Conservation (phyloP, 64 coral and sea anemone genomes). For the Dendronephthya gigantea region DNA sequence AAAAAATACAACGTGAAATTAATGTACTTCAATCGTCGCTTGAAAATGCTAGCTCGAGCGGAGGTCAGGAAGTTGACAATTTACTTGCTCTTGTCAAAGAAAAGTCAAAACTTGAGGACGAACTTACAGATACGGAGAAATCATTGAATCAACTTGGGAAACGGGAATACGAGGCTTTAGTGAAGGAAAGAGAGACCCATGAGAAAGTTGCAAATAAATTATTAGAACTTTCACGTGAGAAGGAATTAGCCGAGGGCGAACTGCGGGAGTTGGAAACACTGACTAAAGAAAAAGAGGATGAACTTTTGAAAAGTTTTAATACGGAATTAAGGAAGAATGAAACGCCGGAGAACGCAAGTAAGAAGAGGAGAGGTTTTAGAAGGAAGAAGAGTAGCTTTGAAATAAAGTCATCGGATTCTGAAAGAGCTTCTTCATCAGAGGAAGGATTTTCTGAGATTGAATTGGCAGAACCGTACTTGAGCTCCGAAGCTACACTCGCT, state of each 20-base stretch:
- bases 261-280: neutral
- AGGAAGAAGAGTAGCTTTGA: neutral
- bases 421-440: neutral
- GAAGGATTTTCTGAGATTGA: neutral
- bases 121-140: neutral
- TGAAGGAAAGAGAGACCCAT: neutral
- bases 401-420: neutral
- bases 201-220: neutral
- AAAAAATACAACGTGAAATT: neutral
- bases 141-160: neutral
- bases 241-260: neutral
- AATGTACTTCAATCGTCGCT: neutral
- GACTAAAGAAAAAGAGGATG: neutral
- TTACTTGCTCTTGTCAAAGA: neutral
- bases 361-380: neutral
- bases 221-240: neutral
- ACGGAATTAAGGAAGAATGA: neutral
- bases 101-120: neutral
- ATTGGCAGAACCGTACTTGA: neutral
- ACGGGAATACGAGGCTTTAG: neutral
- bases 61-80: neutral
- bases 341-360: neutral
- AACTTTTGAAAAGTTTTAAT: neutral
- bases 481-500: neutral
- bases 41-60: neutral